phyloP scores from a whole-genome alignment of 2,888 invertebrate genomes.

The Sycophila texana region DNA sequence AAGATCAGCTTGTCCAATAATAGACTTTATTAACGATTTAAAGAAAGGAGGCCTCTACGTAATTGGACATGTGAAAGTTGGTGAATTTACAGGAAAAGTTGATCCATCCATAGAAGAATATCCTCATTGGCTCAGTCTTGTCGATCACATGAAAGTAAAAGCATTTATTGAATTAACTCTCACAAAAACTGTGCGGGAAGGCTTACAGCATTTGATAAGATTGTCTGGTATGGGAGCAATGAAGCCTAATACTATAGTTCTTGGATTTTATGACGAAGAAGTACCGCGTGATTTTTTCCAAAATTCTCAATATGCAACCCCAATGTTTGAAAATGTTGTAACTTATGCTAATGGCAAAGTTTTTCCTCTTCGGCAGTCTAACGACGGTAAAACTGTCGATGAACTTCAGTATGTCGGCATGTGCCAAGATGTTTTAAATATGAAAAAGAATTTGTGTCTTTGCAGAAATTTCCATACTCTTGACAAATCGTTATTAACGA shows the following conservation, averaged over 20 bases:
- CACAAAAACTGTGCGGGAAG: slow-evolving; percentile 89
- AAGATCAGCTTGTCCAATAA: slow-evolving; percentile 91
- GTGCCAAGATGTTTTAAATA: slow-evolving; percentile 90
- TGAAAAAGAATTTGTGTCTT: slow-evolving; percentile 96
- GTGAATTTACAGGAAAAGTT: slow-evolving; percentile 77
- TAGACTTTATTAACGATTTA: slow-evolving; percentile 97
- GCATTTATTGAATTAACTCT: slow-evolving; percentile 97
- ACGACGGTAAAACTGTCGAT: slow-evolving; percentile 75
- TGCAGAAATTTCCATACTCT: slow-evolving; percentile 93
- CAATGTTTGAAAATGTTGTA: slow-evolving; percentile 77
- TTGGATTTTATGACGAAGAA: slow-evolving; percentile 93
- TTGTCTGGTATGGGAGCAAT: slow-evolving; percentile 98
- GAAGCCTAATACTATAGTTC: slow-evolving; percentile 98
- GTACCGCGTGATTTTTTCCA: slow-evolving; percentile 87
- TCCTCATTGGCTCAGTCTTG: slow-evolving; percentile 93
- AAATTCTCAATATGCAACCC: slow-evolving; percentile 74
- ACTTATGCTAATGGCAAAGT: slow-evolving; percentile 73
- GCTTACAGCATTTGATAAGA: slow-evolving; percentile 93
- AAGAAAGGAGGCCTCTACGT: slow-evolving; percentile 96
- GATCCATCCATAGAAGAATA: slow-evolving; percentile 88
- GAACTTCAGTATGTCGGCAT: slow-evolving; percentile 88
- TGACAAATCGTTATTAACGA: slow-evolving; percentile 86
- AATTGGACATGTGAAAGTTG: slow-evolving; percentile 89
- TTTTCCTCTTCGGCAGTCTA: slow-evolving; percentile 78
- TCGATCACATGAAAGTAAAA: slow-evolving; percentile 96